Evolutionary conservation across 2,888 invertebrate genomes (phyloP).

Genomic region (Philopedon plagiatum): DNA sequence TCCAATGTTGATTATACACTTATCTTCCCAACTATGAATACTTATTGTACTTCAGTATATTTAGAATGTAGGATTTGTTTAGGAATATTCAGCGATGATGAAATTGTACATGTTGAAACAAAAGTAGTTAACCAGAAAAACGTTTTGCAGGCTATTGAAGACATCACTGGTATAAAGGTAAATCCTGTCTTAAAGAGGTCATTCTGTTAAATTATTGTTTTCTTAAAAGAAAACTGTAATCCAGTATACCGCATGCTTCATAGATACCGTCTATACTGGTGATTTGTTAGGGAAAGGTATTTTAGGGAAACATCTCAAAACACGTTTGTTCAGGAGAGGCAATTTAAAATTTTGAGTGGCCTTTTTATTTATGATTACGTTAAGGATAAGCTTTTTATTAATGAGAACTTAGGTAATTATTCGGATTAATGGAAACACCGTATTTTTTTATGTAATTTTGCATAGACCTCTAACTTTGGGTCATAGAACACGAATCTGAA

Average conservation of each 20-base stretch:
- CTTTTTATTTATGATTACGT: not conserved
- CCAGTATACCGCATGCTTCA: not conserved
- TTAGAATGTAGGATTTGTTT: conserved; percentile 45
- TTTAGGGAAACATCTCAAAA: not conserved
- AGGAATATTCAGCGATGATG: conserved; percentile 2
- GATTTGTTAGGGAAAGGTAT: too few relatives aligned
- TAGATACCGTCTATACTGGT: too few relatives aligned
- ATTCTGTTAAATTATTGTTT: not conserved
- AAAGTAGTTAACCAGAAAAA: conserved; percentile 28
- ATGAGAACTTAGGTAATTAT: too few relatives aligned
- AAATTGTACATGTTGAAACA: conserved; percentile 34
- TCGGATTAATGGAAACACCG: too few relatives aligned
- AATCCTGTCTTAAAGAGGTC: not conserved
- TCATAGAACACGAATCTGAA: too few relatives aligned
- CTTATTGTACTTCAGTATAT: too few relatives aligned
- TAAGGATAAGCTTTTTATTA: too few relatives aligned
- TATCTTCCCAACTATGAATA: too few relatives aligned
- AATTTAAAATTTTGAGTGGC: not conserved
- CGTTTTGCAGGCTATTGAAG: conserved; percentile 42
- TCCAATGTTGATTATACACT: not conserved
- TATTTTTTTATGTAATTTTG: too few relatives aligned
- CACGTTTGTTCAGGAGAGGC: too few relatives aligned
- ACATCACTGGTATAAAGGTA: conserved; percentile 46
- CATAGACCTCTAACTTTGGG: too few relatives aligned
- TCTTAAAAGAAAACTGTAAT: not conserved